Evolutionary conservation across 2,797 vertebrate genomes (phyloP), one percentile per base, ranked within the genome.

Genomic region (Chaetophractus vellerosus): DNA sequence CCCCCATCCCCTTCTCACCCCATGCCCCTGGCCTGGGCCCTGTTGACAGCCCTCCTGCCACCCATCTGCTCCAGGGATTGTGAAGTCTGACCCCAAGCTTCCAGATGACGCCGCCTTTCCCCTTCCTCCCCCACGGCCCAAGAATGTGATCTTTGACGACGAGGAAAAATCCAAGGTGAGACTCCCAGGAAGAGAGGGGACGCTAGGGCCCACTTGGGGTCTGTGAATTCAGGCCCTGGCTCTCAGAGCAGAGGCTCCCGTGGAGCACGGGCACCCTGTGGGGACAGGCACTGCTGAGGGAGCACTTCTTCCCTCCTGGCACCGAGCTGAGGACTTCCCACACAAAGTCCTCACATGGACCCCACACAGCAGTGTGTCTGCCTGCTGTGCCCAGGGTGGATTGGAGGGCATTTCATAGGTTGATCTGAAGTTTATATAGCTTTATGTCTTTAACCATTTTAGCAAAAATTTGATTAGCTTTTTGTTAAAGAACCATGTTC

Each of bases 141-240:
- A 99, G 98, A 99, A 99, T 90, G 98, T 99, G 28, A 99, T 99
- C 90, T 99, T 99, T 98, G 99, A 99, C 95, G 99, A 99, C 83
- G 99, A 99, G 96, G 99, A 99, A 97, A 99, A 99, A 96, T 99
- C 99, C 61, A 99, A 99, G 99, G 99, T 99, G 97, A 98, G 92
- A 87, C 31, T 57, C 38, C 85, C 14, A 38, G 74, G 81, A 9
- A 45, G 23, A 12, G 21, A 21, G 63, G 50, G 61, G 48, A 6
- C 59, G 21, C 26, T 1, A 1, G 59, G 57, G 31, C 36, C 83
- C 31, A 9, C 38, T 2, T 38, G 8, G 1, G 12, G 23, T 31
- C 48, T 2, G 33, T 8, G 71, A 28, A 9, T 75, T 50, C 36
- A 36, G 55, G 24, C 24, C 57, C 6, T 55, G 64, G 59, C 23